A percentile compares a stretch with the other conserved stretches of the same genome.
These are phyloP conservation scores for Geotrypetes seraphini DNA, from an alignment of 2,797 vertebrate genomes.

Conservation along the genomic window DNA sequence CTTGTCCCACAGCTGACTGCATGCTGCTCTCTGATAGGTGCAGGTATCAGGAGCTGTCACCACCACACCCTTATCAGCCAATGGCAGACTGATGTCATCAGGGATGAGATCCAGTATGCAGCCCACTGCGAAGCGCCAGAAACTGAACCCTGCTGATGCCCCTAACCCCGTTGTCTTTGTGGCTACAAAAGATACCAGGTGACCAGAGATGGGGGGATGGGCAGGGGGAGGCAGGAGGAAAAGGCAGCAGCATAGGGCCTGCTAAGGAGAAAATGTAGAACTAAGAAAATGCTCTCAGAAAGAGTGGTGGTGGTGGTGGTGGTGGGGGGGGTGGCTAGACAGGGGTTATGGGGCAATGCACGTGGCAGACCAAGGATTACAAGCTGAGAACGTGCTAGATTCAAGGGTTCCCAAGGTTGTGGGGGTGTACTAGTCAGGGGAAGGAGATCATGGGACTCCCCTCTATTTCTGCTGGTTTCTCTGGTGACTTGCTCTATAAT, in stretches of 20 bases:
- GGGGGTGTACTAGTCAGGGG: too few relatives aligned
- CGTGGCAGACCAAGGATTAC: too few relatives aligned
- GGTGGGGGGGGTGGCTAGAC: too few relatives aligned
- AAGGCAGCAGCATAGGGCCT: background rate
- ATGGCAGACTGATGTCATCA: constrained; percentile 76
- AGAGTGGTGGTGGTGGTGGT: too few relatives aligned
- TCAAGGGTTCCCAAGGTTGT: background rate
- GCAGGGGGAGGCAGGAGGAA: background rate
- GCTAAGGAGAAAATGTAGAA: background rate
- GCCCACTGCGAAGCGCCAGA: constrained; percentile 83
- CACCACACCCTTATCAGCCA: constrained; percentile 76
- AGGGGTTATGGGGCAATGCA: background rate
- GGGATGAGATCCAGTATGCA: constrained; percentile 79
- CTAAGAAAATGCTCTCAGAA: background rate
- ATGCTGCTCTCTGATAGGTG: background rate
- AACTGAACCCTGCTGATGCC: constrained; percentile 84
- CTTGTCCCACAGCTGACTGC: too few relatives aligned
- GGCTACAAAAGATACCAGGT: constrained; percentile 91
- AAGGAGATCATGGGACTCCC: too few relatives aligned
- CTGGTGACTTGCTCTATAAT: background rate
- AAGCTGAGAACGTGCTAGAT: background rate
- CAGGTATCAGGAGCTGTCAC: constrained; percentile 63
- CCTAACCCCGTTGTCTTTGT: constrained; percentile 93
- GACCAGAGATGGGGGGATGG: constrained; percentile 2
- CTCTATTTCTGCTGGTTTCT: too few relatives aligned